These are phyloP conservation scores for Caprella mutica DNA, from an alignment of 2,888 invertebrate species.

Conservation along the genomic window DNA sequence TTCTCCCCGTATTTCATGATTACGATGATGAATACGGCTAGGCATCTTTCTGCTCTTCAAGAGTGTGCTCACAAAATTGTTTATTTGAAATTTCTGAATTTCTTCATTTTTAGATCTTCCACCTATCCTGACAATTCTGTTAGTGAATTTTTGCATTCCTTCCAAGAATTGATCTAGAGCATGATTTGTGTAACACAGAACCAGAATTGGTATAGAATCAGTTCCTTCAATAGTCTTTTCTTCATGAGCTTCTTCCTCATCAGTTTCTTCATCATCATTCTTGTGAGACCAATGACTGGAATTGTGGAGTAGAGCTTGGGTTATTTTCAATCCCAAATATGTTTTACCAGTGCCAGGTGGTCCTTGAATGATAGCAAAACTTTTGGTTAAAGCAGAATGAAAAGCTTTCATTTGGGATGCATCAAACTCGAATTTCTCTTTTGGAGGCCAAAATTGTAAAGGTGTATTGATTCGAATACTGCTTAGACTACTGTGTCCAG, in stretches of 20 bases:
- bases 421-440: constrained; percentile 48
- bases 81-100: constrained; percentile 40
- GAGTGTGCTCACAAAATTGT: background rate
- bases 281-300: constrained; percentile 38
- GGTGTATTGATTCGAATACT: too few species aligned
- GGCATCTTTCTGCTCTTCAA: constrained; percentile 1
- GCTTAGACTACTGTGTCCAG: background rate
- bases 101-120: constrained; percentile 53
- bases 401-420: constrained; percentile 56
- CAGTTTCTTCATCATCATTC: too few species aligned
- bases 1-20: background rate
- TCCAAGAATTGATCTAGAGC: constrained; percentile 75
- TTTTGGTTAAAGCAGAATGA: constrained; percentile 54
- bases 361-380: constrained; percentile 66
- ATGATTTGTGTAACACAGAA: constrained; percentile 75
- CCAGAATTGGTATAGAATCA: constrained; percentile 49
- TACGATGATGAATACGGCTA: background rate
- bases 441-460: constrained; percentile 51
- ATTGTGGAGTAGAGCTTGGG: constrained; percentile 50
- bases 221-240: too few species aligned
- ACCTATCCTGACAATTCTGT: constrained; percentile 56
- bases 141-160: constrained; percentile 47
- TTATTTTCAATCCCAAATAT: constrained; percentile 60
- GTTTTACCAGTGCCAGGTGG: constrained; percentile 49
- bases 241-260: too few species aligned